phyloP scores from a whole-genome alignment of 2,797 vertebrate species.

The Microctenopoma stevenorrisi region DNA sequence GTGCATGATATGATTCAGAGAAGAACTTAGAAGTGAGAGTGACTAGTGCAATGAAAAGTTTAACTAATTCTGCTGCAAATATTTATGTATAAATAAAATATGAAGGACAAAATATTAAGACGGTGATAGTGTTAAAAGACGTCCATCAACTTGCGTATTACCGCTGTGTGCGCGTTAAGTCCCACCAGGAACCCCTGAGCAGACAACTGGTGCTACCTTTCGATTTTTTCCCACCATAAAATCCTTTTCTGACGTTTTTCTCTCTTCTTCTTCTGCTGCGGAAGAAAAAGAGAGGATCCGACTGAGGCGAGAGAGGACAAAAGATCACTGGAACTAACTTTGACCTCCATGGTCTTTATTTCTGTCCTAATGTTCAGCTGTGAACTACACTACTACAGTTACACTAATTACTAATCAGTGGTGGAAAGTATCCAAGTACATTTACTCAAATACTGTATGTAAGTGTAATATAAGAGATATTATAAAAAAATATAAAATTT shows the following conservation, averaged over 20 bases:
- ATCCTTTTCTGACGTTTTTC: not conserved
- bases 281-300: not conserved
- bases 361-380: not conserved
- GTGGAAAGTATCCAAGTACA: not conserved
- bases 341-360: not conserved
- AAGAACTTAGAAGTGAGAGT: not conserved
- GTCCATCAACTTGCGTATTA: too few species aligned
- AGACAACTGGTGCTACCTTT: too few species aligned
- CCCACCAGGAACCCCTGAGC: too few species aligned
- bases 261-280: not conserved
- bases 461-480: too few species aligned
- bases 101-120: not conserved
- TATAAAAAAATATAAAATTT: too few species aligned
- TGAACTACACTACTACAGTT: not conserved
- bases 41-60: conserved; percentile 5
- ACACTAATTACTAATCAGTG: not conserved
- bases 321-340: not conserved
- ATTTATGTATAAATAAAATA: not conserved
- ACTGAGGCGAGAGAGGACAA: not conserved
- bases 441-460: too few species aligned
- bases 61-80: not conserved
- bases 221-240: too few species aligned
- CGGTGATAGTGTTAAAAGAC: too few species aligned
- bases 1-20: conserved; percentile 47
- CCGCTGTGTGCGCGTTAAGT: too few species aligned